Evolutionary conservation across 2,113 vertebrate genomes (phyloP), one percentile per base, ranked within the genome.

Genomic region (Hemibagrus wyckioides): DNA sequence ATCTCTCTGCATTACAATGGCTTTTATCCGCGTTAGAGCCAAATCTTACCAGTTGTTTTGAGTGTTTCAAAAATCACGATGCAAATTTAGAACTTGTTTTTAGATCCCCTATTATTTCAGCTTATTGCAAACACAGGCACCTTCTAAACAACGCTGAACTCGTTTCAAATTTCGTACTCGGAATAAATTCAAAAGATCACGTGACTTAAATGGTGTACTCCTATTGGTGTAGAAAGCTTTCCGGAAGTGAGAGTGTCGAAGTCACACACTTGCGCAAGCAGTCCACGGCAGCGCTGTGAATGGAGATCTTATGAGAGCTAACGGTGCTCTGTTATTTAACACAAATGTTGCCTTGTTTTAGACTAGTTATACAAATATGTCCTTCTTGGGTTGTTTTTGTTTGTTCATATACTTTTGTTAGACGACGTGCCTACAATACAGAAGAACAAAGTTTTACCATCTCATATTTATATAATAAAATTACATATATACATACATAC

Each of bases 81-180:
- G 54, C 9, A 14, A 25, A 63, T 33, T 0, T 14, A 25, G 23
- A 44, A 5, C 0, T 33, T 83, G 44, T 73, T 82, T 75, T 54
- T 80, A n/a, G n/a, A n/a, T 7, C 6, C 41, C 28, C 0, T 13
- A 23, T 2, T 28, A 3, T 36, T 13, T 1, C 0, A 8, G 3
- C 21, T 86, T 52, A 52, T 41, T 6, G 2, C n/a, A 28, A 56
- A 80, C 9, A 52, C 81, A 41, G 6, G 15, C 54, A 57, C 30
- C 5, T 8, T 36, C 48, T 33, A 61, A 89, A 61, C 41, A 65
- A 2, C 17, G 21, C 33, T 71, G 85, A 86, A 89, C 23, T 75
- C 89, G 81, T 93, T 96, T 96, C 92, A 96, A 96, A 96, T 94
- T 93, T 92, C 80, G 91, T 89, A 89, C 90, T 50, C 48, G 33